Evolutionary conservation across 2,888 invertebrate genomes (phyloP).

Genomic region (Electrophaes corylata): DNA sequence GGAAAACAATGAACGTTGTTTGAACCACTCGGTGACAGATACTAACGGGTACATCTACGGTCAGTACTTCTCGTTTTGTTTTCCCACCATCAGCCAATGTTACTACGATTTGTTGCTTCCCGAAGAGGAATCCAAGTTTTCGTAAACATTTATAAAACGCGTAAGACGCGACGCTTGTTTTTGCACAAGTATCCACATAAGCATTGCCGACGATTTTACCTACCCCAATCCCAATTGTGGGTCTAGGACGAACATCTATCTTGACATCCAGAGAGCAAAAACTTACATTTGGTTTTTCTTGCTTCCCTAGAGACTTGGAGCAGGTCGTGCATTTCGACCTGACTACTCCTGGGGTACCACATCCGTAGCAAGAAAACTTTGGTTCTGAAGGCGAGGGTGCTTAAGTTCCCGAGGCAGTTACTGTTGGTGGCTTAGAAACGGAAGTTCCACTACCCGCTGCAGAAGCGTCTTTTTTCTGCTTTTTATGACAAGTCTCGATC

Average conservation of each 20-base stretch:
- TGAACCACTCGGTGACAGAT: constrained; percentile 22
- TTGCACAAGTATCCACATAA: constrained; percentile 27
- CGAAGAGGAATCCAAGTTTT: constrained; percentile 8
- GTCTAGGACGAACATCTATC: constrained; percentile 23
- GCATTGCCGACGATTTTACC: constrained; percentile 26
- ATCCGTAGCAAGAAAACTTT: constrained; percentile 32
- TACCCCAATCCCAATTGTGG: constrained; percentile 28
- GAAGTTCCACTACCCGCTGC: neutral
- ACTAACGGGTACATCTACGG: constrained; percentile 25
- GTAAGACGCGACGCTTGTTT: constrained; percentile 29
- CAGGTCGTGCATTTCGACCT: constrained; percentile 26
- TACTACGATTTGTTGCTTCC: neutral
- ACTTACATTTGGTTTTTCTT: constrained; percentile 14
- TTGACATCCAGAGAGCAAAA: constrained; percentile 22
- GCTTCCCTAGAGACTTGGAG: neutral
- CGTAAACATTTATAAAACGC: constrained; percentile 19
- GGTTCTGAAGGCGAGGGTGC: constrained; percentile 32
- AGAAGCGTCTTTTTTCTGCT: constrained; percentile 3
- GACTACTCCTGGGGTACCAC: constrained; percentile 32
- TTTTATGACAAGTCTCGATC: constrained; percentile 3
- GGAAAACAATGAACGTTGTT: constrained; percentile 30
- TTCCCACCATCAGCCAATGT: constrained; percentile 16
- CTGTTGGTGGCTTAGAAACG: neutral
- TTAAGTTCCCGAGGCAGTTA: constrained; percentile 16
- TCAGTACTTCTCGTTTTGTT: constrained; percentile 21